Conservation (phyloP, 2,888 invertebrate genomes). For the Phyllotreta cruciferae region DNA sequence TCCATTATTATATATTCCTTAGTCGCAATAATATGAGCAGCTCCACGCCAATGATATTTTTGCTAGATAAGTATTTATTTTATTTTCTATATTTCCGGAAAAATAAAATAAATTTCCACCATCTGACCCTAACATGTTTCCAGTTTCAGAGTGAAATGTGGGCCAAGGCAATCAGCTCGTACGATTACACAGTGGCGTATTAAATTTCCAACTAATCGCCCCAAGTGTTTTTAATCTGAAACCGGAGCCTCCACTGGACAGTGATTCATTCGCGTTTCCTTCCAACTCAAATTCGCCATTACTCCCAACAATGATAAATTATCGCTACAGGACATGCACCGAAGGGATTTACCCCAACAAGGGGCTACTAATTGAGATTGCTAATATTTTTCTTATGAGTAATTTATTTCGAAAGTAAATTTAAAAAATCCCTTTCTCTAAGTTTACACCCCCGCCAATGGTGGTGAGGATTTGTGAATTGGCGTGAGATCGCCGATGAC, state of each 20-base stretch:
- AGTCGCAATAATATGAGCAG: background rate
- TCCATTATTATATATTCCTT: background rate
- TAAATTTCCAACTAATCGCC: background rate
- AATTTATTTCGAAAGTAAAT: no score
- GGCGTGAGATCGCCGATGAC: conserved; percentile 27
- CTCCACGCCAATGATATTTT: conserved; percentile 10
- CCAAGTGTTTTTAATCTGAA: background rate
- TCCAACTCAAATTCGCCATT: no score
- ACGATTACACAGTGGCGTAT: conserved; percentile 12
- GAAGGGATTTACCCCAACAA: no score
- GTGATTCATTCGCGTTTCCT: background rate
- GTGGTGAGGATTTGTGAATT: conserved; percentile 27
- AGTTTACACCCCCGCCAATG: conserved; percentile 17
- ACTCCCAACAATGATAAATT: no score
- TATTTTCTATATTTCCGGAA: conserved; percentile 19
- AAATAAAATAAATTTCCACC: conserved; percentile 21
- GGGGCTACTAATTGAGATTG: no score
- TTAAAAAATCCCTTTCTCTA: background rate
- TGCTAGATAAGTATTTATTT: conserved; percentile 4
- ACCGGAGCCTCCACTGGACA: background rate
- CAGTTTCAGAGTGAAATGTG: conserved; percentile 14
- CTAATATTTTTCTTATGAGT: no score
- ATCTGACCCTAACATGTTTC: conserved; percentile 16
- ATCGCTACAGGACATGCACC: no score
- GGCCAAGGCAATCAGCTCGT: conserved; percentile 19